These are phyloP conservation scores for Cephalopterus ornatus DNA, from an alignment of 2,113 vertebrate species.

Conservation along the genomic window DNA sequence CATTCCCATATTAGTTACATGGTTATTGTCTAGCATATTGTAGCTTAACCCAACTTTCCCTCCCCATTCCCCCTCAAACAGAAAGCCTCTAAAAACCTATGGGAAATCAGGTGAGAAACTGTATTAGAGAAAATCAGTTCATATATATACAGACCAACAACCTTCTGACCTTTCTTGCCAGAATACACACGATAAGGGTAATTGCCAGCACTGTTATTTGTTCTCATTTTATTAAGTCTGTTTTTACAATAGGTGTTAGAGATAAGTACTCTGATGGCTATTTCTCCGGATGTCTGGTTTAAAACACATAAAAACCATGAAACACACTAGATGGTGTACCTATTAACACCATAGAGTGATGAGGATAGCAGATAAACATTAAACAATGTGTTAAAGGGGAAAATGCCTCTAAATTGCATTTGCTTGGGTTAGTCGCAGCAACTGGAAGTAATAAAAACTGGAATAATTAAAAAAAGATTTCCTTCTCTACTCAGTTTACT, in stretches of 20 bases:
- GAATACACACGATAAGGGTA: slow-evolving; percentile 18
- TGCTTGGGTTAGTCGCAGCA: background rate
- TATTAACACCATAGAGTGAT: background rate
- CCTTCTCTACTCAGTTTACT: background rate
- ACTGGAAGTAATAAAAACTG: background rate
- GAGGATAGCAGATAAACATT: background rate
- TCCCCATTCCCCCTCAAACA: background rate
- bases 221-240: slow-evolving; percentile 58
- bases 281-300: slow-evolving; percentile 34
- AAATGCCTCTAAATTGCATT: background rate
- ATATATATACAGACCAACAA: slow-evolving; percentile 54
- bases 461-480: background rate
- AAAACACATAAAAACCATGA: too few relatives aligned
- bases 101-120: slow-evolving; percentile 52
- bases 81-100: slow-evolving; percentile 36
- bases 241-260: slow-evolving; percentile 51
- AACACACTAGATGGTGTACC: background rate
- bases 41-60: background rate
- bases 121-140: slow-evolving; percentile 58
- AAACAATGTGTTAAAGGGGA: background rate
- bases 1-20: background rate
- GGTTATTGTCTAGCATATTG: background rate
- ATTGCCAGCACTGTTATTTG: slow-evolving; percentile 57
- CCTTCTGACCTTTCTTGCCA: slow-evolving; percentile 51
- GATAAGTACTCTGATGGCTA: slow-evolving; percentile 32